Evolutionary conservation across 2,888 invertebrate species (phyloP), one percentile per base, ranked within the genome.

Genomic region (Ectobius pallidus): DNA sequence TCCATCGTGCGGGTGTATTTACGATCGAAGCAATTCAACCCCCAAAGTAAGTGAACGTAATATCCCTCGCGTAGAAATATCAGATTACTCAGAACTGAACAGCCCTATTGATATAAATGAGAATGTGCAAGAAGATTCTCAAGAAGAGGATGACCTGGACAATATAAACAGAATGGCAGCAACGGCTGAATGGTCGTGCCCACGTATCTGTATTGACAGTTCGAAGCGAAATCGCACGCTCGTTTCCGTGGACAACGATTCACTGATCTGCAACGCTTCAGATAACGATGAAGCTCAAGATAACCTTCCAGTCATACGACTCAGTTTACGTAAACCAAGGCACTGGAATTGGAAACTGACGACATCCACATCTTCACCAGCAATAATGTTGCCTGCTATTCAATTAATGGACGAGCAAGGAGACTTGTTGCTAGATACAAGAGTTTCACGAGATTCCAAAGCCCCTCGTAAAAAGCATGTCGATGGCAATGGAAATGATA

Each of bases 261-360:
- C 44, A 14, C 42, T 61, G 14, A 34, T 34, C 11, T 7, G 34
- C 11, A 34, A 34, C 11, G 7, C 6, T 34, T 32, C 49, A 22
- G 22, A 27, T 7, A 46, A 30, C 25, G 32, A 32, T 14, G 58
- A 77, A 1, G 83, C 83, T 34, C 25, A 49, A 11, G 46, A 81
- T 39, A n/a, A n/a, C n/a, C 78, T 79, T 77, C 88, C 89, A 78
- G 83, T 88, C 77, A 88, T 90, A 78, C 84, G 87, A 74, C 86
- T 90, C 77, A 88, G 89, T 81, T 82, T 90, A 76, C 85, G 86
- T 79, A 89, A 88, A 81, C 87, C 89, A 63, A 85, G 83, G 79
- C 86, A 86, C 77, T 88, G 87, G 83, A 88, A 88, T 82, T 90
- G 89, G 89, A 87, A 89, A 81, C 81, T 90, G 76, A 85, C 88